Conservation (phyloP, 2,888 invertebrate species). For the Matsumyia berberina region DNA sequence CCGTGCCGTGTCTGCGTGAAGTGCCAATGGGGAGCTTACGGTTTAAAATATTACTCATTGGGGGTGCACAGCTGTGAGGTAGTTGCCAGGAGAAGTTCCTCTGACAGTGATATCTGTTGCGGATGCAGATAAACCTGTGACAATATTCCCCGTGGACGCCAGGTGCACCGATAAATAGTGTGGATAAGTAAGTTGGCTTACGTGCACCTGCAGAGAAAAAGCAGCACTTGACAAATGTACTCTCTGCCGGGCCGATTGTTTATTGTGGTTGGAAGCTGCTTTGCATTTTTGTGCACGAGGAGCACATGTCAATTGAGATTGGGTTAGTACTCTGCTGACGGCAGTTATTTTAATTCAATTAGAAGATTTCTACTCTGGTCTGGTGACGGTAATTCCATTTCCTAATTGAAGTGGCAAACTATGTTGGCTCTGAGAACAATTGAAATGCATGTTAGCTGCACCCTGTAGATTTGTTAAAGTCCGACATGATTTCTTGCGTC, state of each 20-base stretch:
- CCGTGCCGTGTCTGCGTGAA: conserved; percentile 11
- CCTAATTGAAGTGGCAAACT: conserved; percentile 33
- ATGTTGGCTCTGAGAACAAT: not conserved
- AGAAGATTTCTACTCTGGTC: conserved; percentile 51
- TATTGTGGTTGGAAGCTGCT: conserved; percentile 40
- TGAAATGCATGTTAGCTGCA: not conserved
- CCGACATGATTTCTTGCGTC: not conserved
- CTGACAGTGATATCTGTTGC: conserved; percentile 7
- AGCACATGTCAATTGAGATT: conserved; percentile 39
- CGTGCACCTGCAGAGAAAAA: conserved; percentile 7
- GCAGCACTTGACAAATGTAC: conserved; percentile 20
- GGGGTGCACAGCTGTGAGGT: not conserved
- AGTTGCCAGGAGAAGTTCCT: conserved; percentile 10
- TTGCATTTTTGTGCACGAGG: conserved; percentile 26
- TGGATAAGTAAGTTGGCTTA: conserved; percentile 33
- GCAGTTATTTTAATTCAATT: conserved; percentile 68
- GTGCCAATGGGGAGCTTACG: conserved; percentile 33
- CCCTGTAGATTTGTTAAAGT: not conserved
- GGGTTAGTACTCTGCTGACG: conserved; percentile 48
- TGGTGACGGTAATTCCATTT: conserved; percentile 50
- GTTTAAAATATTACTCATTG: conserved; percentile 29
- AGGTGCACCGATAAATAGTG: conserved; percentile 40
- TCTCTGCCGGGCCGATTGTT: conserved; percentile 40
- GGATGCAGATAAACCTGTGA: conserved; percentile 23
- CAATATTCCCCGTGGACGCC: conserved; percentile 7